Conservation (phyloP, 2,113 vertebrate genomes). For the Steatornis caripensis region DNA sequence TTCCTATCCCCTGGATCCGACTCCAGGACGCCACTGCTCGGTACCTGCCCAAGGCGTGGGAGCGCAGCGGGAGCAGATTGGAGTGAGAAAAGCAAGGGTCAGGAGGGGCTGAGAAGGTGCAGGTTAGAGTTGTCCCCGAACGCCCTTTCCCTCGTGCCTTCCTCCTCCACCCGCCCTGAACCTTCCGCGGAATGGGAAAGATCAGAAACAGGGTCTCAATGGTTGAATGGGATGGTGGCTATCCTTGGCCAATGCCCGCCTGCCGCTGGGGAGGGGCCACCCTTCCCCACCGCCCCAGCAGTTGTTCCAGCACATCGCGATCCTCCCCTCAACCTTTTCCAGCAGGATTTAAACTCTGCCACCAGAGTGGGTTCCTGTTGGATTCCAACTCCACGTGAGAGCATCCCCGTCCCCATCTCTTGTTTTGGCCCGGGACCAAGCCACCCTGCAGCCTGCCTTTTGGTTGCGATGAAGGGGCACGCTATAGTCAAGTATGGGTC, state of each 20-base stretch:
- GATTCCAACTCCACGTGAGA: background rate
- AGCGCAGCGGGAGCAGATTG: background rate
- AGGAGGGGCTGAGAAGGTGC: background rate
- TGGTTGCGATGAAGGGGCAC: rapidly evolving
- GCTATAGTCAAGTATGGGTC: rapidly evolving
- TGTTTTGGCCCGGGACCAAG: background rate
- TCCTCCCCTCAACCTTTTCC: background rate
- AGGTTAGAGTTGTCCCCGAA: background rate
- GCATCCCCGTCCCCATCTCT: background rate
- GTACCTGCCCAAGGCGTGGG: constrained; percentile 65
- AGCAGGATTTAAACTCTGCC: background rate
- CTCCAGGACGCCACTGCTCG: constrained; percentile 91
- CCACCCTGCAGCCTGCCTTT: rapidly evolving
- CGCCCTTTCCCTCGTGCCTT: background rate
- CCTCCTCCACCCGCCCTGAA: background rate
- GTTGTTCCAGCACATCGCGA: background rate
- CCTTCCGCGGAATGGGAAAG: background rate
- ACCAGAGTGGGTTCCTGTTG: background rate
- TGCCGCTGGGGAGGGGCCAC: background rate
- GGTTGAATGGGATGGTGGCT: background rate
- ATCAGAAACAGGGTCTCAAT: background rate
- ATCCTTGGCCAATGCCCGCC: background rate
- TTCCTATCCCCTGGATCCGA: constrained; percentile 88
- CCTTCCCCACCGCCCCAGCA: background rate
- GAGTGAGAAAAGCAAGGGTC: background rate